phyloP scores from a whole-genome alignment of 2,888 invertebrate genomes.

The Loripinus fragilis region DNA sequence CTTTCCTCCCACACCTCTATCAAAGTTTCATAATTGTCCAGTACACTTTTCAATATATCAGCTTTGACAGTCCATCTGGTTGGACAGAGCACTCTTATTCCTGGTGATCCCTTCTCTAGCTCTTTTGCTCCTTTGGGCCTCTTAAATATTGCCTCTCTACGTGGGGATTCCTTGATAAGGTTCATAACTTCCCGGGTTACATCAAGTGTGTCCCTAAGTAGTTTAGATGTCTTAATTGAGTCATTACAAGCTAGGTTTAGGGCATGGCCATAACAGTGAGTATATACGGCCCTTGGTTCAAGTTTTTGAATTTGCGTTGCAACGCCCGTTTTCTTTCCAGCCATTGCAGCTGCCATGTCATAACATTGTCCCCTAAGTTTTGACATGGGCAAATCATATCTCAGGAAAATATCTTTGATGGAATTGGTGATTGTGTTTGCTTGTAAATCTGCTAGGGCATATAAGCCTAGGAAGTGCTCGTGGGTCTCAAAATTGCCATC shows the following conservation, averaged over 20 bases:
- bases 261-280: slow-evolving; percentile 57
- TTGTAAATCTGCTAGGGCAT: slow-evolving; percentile 38
- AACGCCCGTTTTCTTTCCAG: slow-evolving; percentile 51
- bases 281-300: slow-evolving; percentile 50
- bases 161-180: slow-evolving; percentile 54
- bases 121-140: slow-evolving; percentile 44
- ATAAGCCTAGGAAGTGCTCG: slow-evolving; percentile 63
- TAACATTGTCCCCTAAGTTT: slow-evolving; percentile 60
- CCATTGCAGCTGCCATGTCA: slow-evolving; percentile 58
- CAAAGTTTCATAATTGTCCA: not conserved
- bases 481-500: slow-evolving; percentile 46
- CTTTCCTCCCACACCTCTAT: slow-evolving; percentile 15
- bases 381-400: slow-evolving; percentile 47
- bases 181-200: slow-evolving; percentile 59
- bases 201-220: slow-evolving; percentile 31
- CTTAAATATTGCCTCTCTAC: slow-evolving; percentile 38
- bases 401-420: slow-evolving; percentile 49
- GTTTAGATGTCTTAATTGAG: slow-evolving; percentile 35
- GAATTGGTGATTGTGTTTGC: slow-evolving; percentile 40
- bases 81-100: slow-evolving; percentile 45
- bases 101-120: slow-evolving; percentile 39
- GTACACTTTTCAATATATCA: slow-evolving; percentile 23
- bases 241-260: slow-evolving; percentile 55
- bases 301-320: slow-evolving; percentile 32
- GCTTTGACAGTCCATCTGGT: slow-evolving; percentile 46